A percentile compares a stretch with the other conserved stretches of the same genome.
Evolutionary conservation across 2,113 vertebrate species (phyloP).

Genomic region (Xyliphius kryptos): DNA sequence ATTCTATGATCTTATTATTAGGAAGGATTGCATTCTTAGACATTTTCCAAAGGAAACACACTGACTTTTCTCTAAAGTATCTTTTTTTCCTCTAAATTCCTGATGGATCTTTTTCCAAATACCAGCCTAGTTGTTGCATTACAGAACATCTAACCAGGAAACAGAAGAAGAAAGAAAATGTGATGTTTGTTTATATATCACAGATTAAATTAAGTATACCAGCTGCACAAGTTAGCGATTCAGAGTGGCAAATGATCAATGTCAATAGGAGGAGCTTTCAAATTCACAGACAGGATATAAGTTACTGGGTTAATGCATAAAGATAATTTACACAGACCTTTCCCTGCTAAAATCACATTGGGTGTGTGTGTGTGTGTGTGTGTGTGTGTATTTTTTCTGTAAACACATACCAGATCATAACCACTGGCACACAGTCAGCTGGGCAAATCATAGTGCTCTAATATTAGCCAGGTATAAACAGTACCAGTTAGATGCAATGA

Average conservation of each 20-base stretch:
- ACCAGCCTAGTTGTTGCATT: conserved; percentile 29
- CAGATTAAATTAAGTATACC: conserved; percentile 5
- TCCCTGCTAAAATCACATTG: too few species aligned
- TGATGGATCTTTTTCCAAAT: conserved; percentile 5
- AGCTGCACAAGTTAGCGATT: conserved; percentile 6
- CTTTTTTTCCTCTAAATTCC: conserved; percentile 7
- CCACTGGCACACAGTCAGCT: too few species aligned
- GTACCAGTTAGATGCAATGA: too few species aligned
- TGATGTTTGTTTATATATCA: conserved; percentile 5
- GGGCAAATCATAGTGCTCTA: too few species aligned
- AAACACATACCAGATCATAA: too few species aligned
- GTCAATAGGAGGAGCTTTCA: conserved; percentile 16
- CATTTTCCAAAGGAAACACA: conserved; percentile 2
- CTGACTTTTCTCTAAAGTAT: conserved; percentile 1
- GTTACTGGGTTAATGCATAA: too few species aligned
- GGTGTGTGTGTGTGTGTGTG: too few species aligned
- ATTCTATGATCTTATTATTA: conserved; percentile 3
- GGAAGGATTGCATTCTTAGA: neutral
- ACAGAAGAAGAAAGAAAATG: neutral
- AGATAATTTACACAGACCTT: too few species aligned
- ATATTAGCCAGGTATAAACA: too few species aligned
- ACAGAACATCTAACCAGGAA: conserved; percentile 19
- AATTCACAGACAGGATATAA: conserved; percentile 15
- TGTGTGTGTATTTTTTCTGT: too few species aligned
- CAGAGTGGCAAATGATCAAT: conserved; percentile 36